Percentiles rank a stretch among this genome's conserved stretches.
phyloP scores from a whole-genome alignment of 2,888 invertebrate species.

The Synergus umbraculus region DNA sequence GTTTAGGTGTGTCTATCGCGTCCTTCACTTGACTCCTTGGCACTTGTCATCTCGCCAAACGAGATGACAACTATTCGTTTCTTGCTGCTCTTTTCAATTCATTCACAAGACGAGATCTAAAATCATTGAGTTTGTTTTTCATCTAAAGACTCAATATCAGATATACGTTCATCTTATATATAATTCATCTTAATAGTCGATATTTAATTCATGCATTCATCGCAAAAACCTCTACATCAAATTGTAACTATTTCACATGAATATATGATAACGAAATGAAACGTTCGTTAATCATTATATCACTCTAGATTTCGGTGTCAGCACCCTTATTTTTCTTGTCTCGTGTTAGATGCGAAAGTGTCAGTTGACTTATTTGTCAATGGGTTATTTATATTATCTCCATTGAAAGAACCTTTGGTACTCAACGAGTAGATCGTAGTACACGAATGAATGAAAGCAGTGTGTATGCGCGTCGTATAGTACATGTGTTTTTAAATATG shows the following conservation, averaged over 20 bases:
- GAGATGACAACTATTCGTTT: background rate
- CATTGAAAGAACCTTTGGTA: background rate
- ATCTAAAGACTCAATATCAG: too few species aligned
- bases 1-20: background rate
- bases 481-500: background rate
- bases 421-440: background rate
- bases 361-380: background rate
- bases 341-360: background rate
- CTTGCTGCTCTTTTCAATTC: background rate
- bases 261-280: too few species aligned
- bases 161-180: too few species aligned
- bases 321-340: background rate
- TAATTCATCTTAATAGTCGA: too few species aligned
- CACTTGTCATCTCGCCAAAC: background rate
- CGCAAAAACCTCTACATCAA: too few species aligned
- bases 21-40: background rate
- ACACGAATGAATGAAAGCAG: background rate
- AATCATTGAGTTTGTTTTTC: background rate
- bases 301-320: background rate
- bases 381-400: background rate
- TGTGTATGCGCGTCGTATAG: background rate
- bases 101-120: background rate
- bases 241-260: too few species aligned
- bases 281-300: too few species aligned
- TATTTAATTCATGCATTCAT: background rate